These are phyloP conservation scores for Bombus haemorrhoidalis DNA, from an alignment of 1,140 invertebrate species.

Conservation along the genomic window DNA sequence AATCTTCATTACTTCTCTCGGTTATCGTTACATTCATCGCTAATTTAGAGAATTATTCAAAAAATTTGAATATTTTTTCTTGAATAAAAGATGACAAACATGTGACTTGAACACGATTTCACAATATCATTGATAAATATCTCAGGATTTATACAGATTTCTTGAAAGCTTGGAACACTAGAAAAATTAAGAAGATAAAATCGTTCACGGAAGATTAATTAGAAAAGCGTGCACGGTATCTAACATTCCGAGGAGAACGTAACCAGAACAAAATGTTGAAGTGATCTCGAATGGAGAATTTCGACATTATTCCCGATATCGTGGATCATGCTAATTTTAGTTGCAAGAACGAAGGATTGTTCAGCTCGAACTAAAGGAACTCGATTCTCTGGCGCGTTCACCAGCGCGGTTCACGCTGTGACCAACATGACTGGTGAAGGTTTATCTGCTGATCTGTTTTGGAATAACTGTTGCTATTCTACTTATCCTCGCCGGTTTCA, in stretches of 20 bases:
- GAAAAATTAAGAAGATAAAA: too few relatives aligned
- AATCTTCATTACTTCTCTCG: too few relatives aligned
- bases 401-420: background rate
- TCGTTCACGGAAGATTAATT: background rate
- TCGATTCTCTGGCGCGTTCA: background rate
- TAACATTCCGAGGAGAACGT: background rate
- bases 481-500: conserved; percentile 39
- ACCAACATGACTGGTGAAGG: conserved; percentile 27
- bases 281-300: background rate
- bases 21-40: too few relatives aligned
- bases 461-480: conserved; percentile 38
- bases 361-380: background rate
- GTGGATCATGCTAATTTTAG: background rate
- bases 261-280: background rate
- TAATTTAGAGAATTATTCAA: too few relatives aligned
- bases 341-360: background rate
- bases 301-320: conserved; percentile 6
- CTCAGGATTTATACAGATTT: too few relatives aligned
- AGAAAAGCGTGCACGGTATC: background rate
- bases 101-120: too few relatives aligned
- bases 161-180: too few relatives aligned
- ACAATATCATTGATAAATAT: too few relatives aligned
- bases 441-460: conserved; percentile 43
- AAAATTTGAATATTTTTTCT: too few relatives aligned
- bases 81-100: too few relatives aligned